These are phyloP conservation scores for Stegastes partitus DNA, from an alignment of 2,113 vertebrate genomes.

Conservation along the genomic window DNA sequence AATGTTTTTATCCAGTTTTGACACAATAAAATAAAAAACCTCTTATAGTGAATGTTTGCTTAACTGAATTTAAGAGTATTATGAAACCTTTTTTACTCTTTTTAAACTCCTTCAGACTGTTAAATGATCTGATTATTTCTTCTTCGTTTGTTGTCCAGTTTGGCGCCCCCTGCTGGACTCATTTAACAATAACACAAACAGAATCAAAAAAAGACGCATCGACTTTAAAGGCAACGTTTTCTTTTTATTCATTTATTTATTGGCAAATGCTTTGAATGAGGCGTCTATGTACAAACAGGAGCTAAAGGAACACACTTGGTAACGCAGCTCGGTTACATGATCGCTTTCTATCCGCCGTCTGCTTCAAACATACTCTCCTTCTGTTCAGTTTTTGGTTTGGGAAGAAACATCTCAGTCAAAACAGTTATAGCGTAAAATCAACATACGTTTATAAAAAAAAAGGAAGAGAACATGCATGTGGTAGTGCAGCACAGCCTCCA, in stretches of 20 bases:
- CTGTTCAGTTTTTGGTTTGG: conserved; percentile 70
- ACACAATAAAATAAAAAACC: no score
- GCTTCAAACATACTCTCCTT: conserved; percentile 67
- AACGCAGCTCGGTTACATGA: conserved; percentile 68
- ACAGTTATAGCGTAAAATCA: conserved; percentile 74
- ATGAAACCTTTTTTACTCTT: no score
- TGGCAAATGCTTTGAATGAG: conserved; percentile 74
- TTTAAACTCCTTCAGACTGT: no score
- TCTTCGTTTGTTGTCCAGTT: no score
- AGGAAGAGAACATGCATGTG: conserved; percentile 72
- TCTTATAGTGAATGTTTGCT: no score
- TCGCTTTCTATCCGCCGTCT: conserved; percentile 72
- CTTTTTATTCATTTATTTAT: conserved; percentile 65
- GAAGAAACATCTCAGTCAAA: conserved; percentile 71
- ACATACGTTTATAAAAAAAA: conserved; percentile 62
- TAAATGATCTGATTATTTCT: no score
- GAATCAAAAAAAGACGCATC: not conserved
- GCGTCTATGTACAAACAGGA: conserved; percentile 56
- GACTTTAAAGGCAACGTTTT: conserved; percentile 70
- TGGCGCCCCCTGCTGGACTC: not conserved
- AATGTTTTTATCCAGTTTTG: no score
- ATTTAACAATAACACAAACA: not conserved
- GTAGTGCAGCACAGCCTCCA: conserved; percentile 72
- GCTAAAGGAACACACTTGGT: conserved; percentile 56
- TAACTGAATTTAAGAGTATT: no score